Conservation (phyloP, 2,888 invertebrate genomes). For the Melitaea athalia region DNA sequence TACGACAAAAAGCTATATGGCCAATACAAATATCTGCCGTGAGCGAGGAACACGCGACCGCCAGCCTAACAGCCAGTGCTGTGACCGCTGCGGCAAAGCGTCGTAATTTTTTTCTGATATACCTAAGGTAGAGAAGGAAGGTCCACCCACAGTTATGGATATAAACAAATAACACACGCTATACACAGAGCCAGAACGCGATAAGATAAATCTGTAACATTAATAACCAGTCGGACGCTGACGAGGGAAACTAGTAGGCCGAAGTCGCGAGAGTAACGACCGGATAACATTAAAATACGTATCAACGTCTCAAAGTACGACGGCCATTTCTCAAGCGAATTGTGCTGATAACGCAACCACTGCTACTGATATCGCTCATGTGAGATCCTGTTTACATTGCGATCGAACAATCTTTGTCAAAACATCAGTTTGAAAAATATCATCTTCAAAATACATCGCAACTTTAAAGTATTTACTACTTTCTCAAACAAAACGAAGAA, state of each 20-base stretch:
- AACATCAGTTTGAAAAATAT: slow-evolving; percentile 1
- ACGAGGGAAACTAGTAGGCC: slow-evolving; percentile 29
- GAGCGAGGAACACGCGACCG: too few species aligned
- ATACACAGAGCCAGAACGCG: slow-evolving; percentile 2
- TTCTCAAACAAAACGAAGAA: too few species aligned
- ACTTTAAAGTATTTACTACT: too few species aligned
- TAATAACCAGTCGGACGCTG: slow-evolving; percentile 26
- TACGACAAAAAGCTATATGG: too few species aligned
- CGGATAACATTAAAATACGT: slow-evolving; percentile 30
- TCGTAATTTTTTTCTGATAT: too few species aligned
- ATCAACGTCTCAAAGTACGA: slow-evolving; percentile 25
- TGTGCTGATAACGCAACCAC: slow-evolving; percentile 15
- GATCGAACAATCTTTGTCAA: slow-evolving; percentile 12
- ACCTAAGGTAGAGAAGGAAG: too few species aligned
- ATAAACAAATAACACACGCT: background rate
- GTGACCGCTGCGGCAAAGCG: too few species aligned
- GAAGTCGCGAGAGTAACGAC: slow-evolving; percentile 27
- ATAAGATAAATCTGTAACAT: slow-evolving; percentile 29
- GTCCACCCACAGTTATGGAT: too few species aligned
- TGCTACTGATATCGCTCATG: slow-evolving; percentile 6
- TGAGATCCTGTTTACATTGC: slow-evolving; percentile 19
- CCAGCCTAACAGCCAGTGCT: too few species aligned
- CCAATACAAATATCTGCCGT: too few species aligned
- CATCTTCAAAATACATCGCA: background rate
- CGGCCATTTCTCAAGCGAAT: slow-evolving; percentile 22